Conservation (phyloP, 2,797 vertebrate species). For the Acipenser oxyrinchus region DNA sequence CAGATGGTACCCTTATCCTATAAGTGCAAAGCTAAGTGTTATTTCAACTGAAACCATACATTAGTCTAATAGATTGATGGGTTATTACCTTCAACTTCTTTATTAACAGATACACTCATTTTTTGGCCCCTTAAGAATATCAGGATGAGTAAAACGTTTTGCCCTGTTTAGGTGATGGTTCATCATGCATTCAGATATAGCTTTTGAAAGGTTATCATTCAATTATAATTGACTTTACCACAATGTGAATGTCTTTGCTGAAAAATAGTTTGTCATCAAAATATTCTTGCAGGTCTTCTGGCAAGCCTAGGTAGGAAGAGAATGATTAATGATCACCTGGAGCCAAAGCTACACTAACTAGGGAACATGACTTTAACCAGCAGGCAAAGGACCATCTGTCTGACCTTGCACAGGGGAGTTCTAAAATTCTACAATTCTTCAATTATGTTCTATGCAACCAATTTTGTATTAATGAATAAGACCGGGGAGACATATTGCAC, state of each 20-base stretch:
- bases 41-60: no score
- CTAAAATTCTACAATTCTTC: constrained; percentile 10
- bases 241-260: constrained; percentile 21
- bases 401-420: constrained; percentile 18
- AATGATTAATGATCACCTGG: constrained; percentile 41
- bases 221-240: constrained; percentile 41
- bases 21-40: no score
- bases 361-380: constrained; percentile 19
- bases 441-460: constrained; percentile 20
- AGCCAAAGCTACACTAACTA: constrained; percentile 19
- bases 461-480: constrained; percentile 28
- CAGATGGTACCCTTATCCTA: no score
- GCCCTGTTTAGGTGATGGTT: constrained; percentile 38
- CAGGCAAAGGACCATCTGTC: constrained; percentile 25
- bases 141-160: constrained; percentile 16
- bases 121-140: constrained; percentile 23
- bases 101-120: constrained; percentile 43
- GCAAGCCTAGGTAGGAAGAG: constrained; percentile 29
- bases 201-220: constrained; percentile 42
- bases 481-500: constrained; percentile 10
- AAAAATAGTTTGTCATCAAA: constrained; percentile 18
- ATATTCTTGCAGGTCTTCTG: constrained; percentile 13
- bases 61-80: no score
- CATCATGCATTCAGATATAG: constrained; percentile 30
- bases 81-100: no score